A percentile compares a stretch with the other conserved stretches of the same genome.
These are phyloP conservation scores for Papilio glaucus DNA, from an alignment of 1,140 invertebrate genomes.

Conservation along the genomic window DNA sequence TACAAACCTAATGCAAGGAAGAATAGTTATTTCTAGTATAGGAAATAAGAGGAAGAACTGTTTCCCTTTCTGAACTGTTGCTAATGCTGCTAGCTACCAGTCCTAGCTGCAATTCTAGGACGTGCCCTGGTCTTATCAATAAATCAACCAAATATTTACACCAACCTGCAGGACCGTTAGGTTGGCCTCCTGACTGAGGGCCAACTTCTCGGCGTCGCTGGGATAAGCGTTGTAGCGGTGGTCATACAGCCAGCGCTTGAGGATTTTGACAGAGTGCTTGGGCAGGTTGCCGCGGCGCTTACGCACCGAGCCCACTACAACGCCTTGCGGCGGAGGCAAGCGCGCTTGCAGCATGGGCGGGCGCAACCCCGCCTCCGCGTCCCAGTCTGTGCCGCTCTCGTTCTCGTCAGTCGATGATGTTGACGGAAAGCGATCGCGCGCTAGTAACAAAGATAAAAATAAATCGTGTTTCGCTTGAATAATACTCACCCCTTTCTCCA, in stretches of 20 bases:
- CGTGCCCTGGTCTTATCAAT: too few species aligned
- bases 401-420: constrained; percentile 89
- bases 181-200: constrained; percentile 93
- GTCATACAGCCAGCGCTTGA: constrained; percentile 96
- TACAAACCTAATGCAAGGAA: constrained; percentile 90
- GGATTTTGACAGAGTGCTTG: constrained; percentile 95
- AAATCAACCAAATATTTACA: too few species aligned
- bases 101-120: too few species aligned
- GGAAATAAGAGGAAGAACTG: too few species aligned
- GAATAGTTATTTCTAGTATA: too few species aligned
- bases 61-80: too few species aligned
- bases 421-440: constrained; percentile 87
- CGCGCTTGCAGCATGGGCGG: constrained; percentile 58
- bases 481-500: too few species aligned
- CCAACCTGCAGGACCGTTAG: constrained; percentile 93
- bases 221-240: constrained; percentile 98
- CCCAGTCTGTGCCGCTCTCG: constrained; percentile 85
- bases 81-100: too few species aligned
- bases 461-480: too few species aligned
- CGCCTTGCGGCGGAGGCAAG: constrained; percentile 60
- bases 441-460: constrained; percentile 77
- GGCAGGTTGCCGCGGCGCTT: constrained; percentile 96
- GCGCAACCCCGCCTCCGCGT: constrained; percentile 59
- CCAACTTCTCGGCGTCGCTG: constrained; percentile 94
- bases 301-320: constrained; percentile 82